These are phyloP conservation scores for Pteropus alecto DNA, from an alignment of 2,113 vertebrate genomes.

Conservation along the genomic window DNA sequence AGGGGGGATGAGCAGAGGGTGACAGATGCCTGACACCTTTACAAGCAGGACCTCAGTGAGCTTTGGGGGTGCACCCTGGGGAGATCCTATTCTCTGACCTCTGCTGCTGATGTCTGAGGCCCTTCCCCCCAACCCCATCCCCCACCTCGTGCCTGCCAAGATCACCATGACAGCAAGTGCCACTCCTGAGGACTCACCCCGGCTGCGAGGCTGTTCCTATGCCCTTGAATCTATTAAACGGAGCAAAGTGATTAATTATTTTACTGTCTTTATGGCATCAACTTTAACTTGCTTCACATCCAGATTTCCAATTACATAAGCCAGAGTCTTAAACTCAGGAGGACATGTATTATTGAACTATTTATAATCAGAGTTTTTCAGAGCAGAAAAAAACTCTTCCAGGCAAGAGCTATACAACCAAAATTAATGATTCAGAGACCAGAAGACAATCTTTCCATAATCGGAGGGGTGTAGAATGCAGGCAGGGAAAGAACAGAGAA, in stretches of 20 bases:
- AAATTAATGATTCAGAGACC: constrained; percentile 80
- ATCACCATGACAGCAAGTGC: not conserved
- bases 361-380: constrained; percentile 80
- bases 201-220: constrained; percentile 33
- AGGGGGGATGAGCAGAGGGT: not conserved
- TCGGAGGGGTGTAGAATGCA: constrained; percentile 66
- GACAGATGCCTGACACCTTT: not conserved
- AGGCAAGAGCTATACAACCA: constrained; percentile 65
- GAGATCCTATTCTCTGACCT: not conserved
- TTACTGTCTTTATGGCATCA: constrained; percentile 81
- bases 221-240: constrained; percentile 83
- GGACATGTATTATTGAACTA: constrained; percentile 82
- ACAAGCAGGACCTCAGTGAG: not conserved
- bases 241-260: constrained; percentile 82
- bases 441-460: constrained; percentile 78
- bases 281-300: constrained; percentile 80
- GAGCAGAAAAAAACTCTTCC: constrained; percentile 74
- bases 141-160: not conserved
- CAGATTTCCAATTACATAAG: constrained; percentile 80
- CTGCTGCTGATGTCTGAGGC: fast-evolving
- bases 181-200: not conserved
- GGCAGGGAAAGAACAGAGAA: constrained; percentile 48
- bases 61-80: not conserved
- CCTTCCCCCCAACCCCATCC: not conserved
- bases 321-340: constrained; percentile 79